Evolutionary conservation across 1,140 invertebrate genomes (phyloP), one percentile per base, ranked within the genome.

Genomic region (Aphaenogaster floridana): DNA sequence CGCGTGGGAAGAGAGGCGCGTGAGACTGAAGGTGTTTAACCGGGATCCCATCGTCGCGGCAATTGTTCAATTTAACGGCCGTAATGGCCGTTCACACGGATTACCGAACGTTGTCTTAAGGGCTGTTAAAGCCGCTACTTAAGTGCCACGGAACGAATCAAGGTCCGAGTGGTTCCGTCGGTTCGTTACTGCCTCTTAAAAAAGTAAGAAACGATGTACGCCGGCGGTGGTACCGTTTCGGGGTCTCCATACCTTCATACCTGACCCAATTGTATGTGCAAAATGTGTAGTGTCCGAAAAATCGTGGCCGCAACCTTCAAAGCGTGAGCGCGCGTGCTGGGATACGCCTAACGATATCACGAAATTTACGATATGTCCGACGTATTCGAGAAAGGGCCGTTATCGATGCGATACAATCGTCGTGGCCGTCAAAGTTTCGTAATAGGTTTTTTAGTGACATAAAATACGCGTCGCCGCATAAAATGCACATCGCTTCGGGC

Each of bases 31-130:
- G 89, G 90, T 91, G 88, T 92, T 91, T 90, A 88, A 90, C 72
- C 86, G 86, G 50, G 77, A 86, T 88, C 87, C 64, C 87, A 91
- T 92, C 88, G 87, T 88, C 88, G 77, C 87, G 77, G 74, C 92
- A 92, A 93, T 93, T 93, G 90, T 92, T 93, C 90, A 93, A 93
- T 91, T 92, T 86, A 88, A 87, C 86, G 66, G 36, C 6, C 69
- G 86, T 91, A 90, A 91, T 78, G 74, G 77, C n/a, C 80, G 80
- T 88, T 86, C 83, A 86, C 85, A 91, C 87, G 89, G 85, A 59
- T 91, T 69, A 79, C 69, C 64, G 81, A 88, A 81, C 87, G 71
- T 89, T 91, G 89, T 91, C 90, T 91, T 91, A 85, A 88, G 89
- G 90, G 86, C 57, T 84, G 90, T 90, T 90, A 86, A 90, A 61